These are phyloP conservation scores for Acleris emargana DNA, from an alignment of 2,888 invertebrate species.

Conservation along the genomic window DNA sequence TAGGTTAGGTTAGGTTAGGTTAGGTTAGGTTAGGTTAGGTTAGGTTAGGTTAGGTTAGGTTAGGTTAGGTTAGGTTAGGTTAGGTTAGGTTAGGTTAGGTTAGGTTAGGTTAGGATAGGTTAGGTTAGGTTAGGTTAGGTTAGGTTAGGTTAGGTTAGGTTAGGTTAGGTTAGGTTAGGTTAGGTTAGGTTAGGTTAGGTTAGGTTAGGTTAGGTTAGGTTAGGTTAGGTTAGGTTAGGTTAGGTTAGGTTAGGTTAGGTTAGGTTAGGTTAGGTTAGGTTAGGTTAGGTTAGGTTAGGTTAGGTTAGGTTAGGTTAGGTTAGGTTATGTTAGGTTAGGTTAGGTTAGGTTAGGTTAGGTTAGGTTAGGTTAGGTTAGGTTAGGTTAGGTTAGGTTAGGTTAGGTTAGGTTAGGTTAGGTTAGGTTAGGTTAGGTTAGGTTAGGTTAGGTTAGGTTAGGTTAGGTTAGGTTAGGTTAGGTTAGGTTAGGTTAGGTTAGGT, in stretches of 20 bases:
- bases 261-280: conserved; percentile 31
- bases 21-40: too few species aligned
- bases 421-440: conserved; percentile 25
- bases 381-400: conserved; percentile 31
- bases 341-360: conserved; percentile 30
- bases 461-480: conserved; percentile 27
- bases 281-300: conserved; percentile 31
- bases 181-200: conserved; percentile 26
- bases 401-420: conserved; percentile 12
- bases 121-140: conserved; percentile 25
- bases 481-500: conserved; percentile 28
- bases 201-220: conserved; percentile 28
- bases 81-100: conserved; percentile 35
- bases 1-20: too few species aligned
- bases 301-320: conserved; percentile 30
- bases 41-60: too few species aligned
- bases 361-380: conserved; percentile 31
- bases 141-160: conserved; percentile 16
- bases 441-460: conserved; percentile 24
- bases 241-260: conserved; percentile 23
- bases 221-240: conserved; percentile 30
- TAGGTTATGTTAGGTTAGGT: too few species aligned
- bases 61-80: conserved; percentile 40
- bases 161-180: conserved; percentile 26
- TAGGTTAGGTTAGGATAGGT: conserved; percentile 32